Conservation (phyloP, 2,888 invertebrate species). For the Drosophila siamana region DNA sequence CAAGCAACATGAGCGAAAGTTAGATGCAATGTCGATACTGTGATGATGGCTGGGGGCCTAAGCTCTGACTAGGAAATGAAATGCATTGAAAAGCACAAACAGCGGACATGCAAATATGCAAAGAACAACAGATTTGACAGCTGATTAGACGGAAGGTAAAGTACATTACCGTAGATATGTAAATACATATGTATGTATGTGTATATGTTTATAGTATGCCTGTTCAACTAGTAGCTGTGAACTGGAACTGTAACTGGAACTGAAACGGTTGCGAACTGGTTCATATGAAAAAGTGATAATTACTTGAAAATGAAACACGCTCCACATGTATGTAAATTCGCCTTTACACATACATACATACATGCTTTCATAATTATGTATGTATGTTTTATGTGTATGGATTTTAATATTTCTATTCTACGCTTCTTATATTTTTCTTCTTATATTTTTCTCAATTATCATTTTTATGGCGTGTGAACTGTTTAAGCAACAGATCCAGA, state of each 20-base stretch:
- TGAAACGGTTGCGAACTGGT: conserved; percentile 21
- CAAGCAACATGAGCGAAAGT: conserved; percentile 17
- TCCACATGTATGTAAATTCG: conserved; percentile 3
- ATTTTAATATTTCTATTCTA: not conserved
- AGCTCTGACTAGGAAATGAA: conserved; percentile 70
- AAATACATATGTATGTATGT: not conserved
- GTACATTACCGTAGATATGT: conserved; percentile 11
- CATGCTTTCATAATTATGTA: not conserved
- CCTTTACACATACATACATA: conserved; percentile 68
- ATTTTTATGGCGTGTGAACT: no score
- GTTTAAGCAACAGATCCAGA: no score
- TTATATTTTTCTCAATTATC: no score
- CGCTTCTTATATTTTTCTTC: no score
- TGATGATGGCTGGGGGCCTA: conserved; percentile 13
- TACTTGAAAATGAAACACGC: conserved; percentile 13
- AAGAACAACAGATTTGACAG: conserved; percentile 54
- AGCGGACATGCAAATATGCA: conserved; percentile 70
- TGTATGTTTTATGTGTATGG: not conserved
- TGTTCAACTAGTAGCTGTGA: not conserved
- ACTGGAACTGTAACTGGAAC: conserved; percentile 14
- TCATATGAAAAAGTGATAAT: conserved; percentile 24
- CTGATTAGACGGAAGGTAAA: conserved; percentile 47
- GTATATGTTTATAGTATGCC: not conserved
- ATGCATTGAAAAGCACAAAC: conserved; percentile 80
- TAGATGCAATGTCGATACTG: conserved; percentile 11